Evolutionary conservation across 1,140 invertebrate genomes (phyloP), one percentile per base, ranked within the genome.

Genomic region (Galendromus occidentalis): DNA sequence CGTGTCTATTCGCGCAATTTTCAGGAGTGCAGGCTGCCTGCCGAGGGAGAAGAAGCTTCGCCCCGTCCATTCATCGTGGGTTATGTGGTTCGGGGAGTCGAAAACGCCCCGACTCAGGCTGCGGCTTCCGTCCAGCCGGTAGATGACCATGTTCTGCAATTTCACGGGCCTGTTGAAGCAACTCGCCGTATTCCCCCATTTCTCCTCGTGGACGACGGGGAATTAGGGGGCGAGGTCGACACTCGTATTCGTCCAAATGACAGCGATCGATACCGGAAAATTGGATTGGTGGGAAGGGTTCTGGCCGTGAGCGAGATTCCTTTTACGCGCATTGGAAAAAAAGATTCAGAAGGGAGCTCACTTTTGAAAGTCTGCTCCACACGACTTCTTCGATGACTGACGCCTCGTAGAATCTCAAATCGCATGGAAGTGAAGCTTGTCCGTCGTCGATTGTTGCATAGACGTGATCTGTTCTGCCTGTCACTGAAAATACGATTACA

Each of bases 381-480:
- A 59, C 51, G 25, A 59, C 51, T 25, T 59, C 25, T 33, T 59
- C 51, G 25, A 59, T 33, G 51, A 59, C 51, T 1, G 51, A 59
- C 2, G 51, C 51, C 33, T 59, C 51, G 22, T 59, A 59, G 25
- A 59, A 25, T 14, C 51, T 25, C 14, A 59, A 22, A 59, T 59
- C 22, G 51, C 51, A 59, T 17, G 51, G 51, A 17, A 59, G 51
- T 59, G 51, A 59, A 29, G 51, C 51, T 9, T 59, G 51, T 29
- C 51, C 51, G 9, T 59, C 51, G 17, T 59, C 51, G 17, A 59
- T 33, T 25, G 25, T 59, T 14, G 51, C 51, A 22, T 59, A 59
- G 14, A 59, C 51, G 9, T 59, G 51, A 25, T 59, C 51, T 6
- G 33, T 59, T 25, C 22, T 25, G 22, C 51, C 51, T 39, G 33